phyloP scores from a whole-genome alignment of 2,888 invertebrate species.

The Lapara coniferarum region DNA sequence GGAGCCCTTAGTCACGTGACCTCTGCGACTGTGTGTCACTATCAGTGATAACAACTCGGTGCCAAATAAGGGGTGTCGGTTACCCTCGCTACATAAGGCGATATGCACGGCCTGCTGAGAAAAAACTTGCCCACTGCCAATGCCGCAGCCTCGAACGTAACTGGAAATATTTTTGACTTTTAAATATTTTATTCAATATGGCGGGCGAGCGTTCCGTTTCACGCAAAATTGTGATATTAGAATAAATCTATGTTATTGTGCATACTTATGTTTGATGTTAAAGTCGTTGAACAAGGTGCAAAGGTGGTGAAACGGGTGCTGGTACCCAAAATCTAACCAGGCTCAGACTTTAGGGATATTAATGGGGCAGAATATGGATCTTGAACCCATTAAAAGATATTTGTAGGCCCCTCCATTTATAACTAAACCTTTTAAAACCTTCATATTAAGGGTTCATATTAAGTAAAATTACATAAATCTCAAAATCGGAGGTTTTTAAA shows the following conservation, averaged over 20 bases:
- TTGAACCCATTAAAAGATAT: no score
- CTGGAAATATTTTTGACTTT: conserved; percentile 59
- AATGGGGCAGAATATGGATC: no score
- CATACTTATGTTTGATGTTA: no score
- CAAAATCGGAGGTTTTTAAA: no score
- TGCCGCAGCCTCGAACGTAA: conserved; percentile 59
- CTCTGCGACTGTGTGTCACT: conserved; percentile 11
- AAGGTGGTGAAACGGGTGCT: no score
- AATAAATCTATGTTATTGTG: background rate
- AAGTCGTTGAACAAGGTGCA: no score
- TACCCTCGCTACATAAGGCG: conserved; percentile 67
- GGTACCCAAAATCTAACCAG: no score
- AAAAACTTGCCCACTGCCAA: conserved; percentile 67
- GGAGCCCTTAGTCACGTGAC: background rate
- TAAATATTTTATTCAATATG: conserved; percentile 35
- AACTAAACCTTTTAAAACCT: no score
- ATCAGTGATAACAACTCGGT: conserved; percentile 7
- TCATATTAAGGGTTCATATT: no score
- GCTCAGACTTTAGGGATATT: no score
- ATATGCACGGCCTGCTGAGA: conserved; percentile 50
- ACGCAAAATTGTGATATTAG: background rate
- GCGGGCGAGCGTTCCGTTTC: conserved; percentile 11
- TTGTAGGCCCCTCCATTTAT: no score
- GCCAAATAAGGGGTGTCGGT: conserved; percentile 59
- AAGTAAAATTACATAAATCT: no score